Base-by-base conservation (phyloP, 2,888 invertebrate species). In the Ischnura elegans region DNA sequence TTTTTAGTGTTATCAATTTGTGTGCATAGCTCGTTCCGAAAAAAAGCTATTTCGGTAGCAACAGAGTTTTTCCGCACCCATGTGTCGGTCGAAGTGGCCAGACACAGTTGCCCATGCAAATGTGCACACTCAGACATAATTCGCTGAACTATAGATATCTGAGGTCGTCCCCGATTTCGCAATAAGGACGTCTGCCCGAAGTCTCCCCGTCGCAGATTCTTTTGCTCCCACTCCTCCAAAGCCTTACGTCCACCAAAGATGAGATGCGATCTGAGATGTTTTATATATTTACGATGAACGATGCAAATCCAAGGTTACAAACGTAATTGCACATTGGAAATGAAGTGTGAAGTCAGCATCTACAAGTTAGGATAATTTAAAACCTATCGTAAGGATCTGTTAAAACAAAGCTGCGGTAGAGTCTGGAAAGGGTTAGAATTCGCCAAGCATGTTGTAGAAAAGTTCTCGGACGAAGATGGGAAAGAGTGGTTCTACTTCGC, bases 111-210 rank as follows among this genome's bases (percentile, higher is more conserved):
- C 55, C 42, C 42, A 90, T 90, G 90, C 90, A 90, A 90, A 90
- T 90, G 90, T 90, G 90, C 90, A 90, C 90, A 90, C 90, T 90
- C 90, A 90, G 90, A 90, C 90, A 87, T 87, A 87, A 87, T 87
- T 55, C 55, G 90, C 61, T 90, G 90, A 90, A 90, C 90, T 66
- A 61, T 43, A 90, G 90, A 61, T 61, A 90, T 90, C 61, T 66
- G 90, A 90, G 90, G 90, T 55, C 90, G 90, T 43, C 90, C 21
- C 43, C 2, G 90, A n/a, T 90, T 90, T 90, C 90, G 90, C 90
- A 90, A 90, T 66, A 43, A 90, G 61, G 90, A 90, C 61, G 90
- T 90, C 90, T 90, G 61, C 61, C 61, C 55, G 61, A 43, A 61
- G 90, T 13, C 90, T 43, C 43, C 42, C 61, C 90, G 42, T 36